These are phyloP conservation scores for Apamea sordens DNA, from an alignment of 2,888 invertebrate genomes.

Conservation along the genomic window DNA sequence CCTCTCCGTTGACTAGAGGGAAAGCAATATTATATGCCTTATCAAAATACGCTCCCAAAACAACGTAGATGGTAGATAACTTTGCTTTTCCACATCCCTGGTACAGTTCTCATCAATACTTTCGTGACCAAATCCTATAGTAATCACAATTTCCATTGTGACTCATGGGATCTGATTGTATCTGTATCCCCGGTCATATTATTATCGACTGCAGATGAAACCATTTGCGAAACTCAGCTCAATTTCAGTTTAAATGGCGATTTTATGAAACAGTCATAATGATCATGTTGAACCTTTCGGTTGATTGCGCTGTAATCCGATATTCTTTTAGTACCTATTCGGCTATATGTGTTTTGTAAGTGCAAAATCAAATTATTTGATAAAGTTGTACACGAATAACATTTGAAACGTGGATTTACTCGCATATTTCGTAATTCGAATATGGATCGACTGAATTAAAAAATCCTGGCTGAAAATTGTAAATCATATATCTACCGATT, in stretches of 20 bases:
- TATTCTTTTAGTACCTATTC: conserved; percentile 42
- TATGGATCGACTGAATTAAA: background rate
- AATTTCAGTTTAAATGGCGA: conserved; percentile 55
- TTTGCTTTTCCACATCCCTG: conserved; percentile 14
- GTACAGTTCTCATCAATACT: conserved; percentile 32
- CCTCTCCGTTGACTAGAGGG: background rate
- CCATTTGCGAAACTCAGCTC: conserved; percentile 52
- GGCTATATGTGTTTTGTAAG: conserved; percentile 18
- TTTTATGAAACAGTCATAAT: conserved; percentile 57
- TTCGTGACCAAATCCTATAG: conserved; percentile 44
- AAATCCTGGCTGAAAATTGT: background rate
- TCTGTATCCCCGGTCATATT: conserved; percentile 48
- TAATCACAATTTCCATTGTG: conserved; percentile 52
- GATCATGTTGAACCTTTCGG: conserved; percentile 51
- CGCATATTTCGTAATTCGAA: conserved; percentile 1
- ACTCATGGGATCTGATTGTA: conserved; percentile 54
- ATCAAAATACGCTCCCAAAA: background rate
- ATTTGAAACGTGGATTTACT: background rate
- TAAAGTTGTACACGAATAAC: conserved; percentile 4
- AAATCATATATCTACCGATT: background rate
- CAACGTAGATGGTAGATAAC: conserved; percentile 1
- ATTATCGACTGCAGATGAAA: conserved; percentile 62
- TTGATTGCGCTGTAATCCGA: conserved; percentile 45
- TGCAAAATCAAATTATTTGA: conserved; percentile 22
- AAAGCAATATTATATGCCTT: background rate